Base-by-base conservation (phyloP, 2,888 invertebrate genomes). In the Hypomecis punctinalis region DNA sequence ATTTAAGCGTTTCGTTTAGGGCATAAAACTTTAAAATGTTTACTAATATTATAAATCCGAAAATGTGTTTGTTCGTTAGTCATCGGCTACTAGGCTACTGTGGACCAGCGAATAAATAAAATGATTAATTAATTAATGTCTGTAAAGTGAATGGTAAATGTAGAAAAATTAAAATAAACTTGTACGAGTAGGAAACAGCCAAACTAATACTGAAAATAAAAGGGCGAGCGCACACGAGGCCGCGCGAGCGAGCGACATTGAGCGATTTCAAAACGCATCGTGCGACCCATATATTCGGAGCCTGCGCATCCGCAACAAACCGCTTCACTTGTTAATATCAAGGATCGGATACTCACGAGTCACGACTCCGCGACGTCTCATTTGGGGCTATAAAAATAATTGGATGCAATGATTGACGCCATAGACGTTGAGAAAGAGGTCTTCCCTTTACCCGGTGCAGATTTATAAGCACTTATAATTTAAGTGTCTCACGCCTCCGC, bases 261-360 rank as follows among this genome's bases (percentile, higher is more conserved):
- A 82, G 76, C 68, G 68, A 78, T 86, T 85, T 77, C 82, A 80
- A 85, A 83, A 86, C 82, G 78, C 78, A 72, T 71, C 77, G 80
- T 73, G 74, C 78, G 83, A 84, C 83, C 85, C 78, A 85, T 80
- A 86, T 86, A 83, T 82, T 78, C 52, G 66, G 59, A 46, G 47
- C 51, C 74, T 74, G 80, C 42, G 48, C 84, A 85, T 86, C 86
- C 87, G 83, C 71, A 65, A 77, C 71, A 11, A 48, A 35, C 39
- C 67, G 63, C 71, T 80, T 76, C 80, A 80, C 80, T 80, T 78
- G 79, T 74, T 76, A 76, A 76, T 76, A 79, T 74, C 84, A 85
- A 85, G 84, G 83, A 81, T 79, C 68, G 68, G 59, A 57, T 64
- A 63, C 70, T 76, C 84, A 84, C 85, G 84, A 81, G 58, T 39